Evolutionary conservation across 2,113 vertebrate genomes (phyloP).

Genomic region (Sinocyclocheilus anophthalmus): DNA sequence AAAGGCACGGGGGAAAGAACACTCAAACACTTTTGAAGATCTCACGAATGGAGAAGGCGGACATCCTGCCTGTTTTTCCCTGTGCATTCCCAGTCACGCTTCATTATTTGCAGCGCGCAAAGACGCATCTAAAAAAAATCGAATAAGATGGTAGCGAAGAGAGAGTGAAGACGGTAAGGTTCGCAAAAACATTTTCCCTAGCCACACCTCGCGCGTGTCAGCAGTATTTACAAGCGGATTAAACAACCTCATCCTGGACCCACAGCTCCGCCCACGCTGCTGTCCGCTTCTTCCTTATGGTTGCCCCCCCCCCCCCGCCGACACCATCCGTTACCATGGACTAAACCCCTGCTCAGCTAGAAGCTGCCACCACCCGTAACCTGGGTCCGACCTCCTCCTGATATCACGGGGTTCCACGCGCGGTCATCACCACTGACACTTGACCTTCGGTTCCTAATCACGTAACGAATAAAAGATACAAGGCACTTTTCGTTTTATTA

Average conservation of each 20-base stretch:
- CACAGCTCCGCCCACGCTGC: conserved; percentile 72
- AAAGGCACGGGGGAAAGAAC: conserved; percentile 83
- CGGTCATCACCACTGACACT: conserved; percentile 90
- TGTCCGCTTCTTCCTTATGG: conserved; percentile 90
- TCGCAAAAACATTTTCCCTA: conserved; percentile 81
- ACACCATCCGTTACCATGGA: conserved; percentile 80
- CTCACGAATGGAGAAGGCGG: conserved; percentile 86
- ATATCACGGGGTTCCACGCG: conserved; percentile 89
- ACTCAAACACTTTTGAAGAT: conserved; percentile 83
- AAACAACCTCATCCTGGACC: conserved; percentile 84
- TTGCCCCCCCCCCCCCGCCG: conserved; percentile 86
- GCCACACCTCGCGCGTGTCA: conserved; percentile 79
- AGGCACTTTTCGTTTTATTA: too few species aligned
- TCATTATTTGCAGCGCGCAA: conserved; percentile 89
- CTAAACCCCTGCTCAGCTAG: conserved; percentile 86
- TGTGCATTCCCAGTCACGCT: conserved; percentile 85
- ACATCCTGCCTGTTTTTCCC: conserved; percentile 78
- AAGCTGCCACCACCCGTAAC: conserved; percentile 82
- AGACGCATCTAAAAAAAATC: background rate
- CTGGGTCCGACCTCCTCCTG: conserved; percentile 89
- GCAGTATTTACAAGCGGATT: conserved; percentile 84
- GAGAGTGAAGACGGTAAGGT: conserved; percentile 65
- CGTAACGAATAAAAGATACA: background rate
- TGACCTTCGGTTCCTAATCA: conserved; percentile 59
- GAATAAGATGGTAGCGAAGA: background rate